Evolutionary conservation across 2,888 invertebrate genomes (phyloP), one percentile per base, ranked within the genome.

Genomic region (Protodeltote pygarga): DNA sequence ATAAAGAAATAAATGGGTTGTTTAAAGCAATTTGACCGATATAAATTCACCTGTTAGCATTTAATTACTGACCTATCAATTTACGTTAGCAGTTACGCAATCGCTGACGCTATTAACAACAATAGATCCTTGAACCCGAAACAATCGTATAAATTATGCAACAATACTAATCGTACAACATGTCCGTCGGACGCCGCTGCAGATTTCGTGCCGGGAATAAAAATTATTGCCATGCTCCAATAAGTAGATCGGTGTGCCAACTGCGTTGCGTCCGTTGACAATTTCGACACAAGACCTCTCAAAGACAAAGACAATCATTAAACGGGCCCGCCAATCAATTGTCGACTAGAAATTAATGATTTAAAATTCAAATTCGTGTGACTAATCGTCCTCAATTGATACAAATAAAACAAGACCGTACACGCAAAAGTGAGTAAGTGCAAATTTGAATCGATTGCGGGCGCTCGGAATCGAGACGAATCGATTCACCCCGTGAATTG

Each of bases 221-320:
- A 83, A 83, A 86, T 85, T 67, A 77, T 73, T 70, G 82, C 75
- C 74, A 84, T 83, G 90, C 88, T 90, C 90, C 89, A 90, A 87
- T 90, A 90, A 91, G 79, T 80, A 74, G 73, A 77, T 77, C 83
- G 82, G 77, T 88, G 80, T 79, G 83, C 83, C 83, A 89, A 90
- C 81, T 52, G 42, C 54, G 66, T 68, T 71, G 71, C 70, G 71
- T 58, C 66, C 64, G 78, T 69, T 81, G 84, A 83, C 85, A 82
- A 75, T 90, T 88, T 81, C 89, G 79, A 85, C 87, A 87, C 48
- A 14, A 61, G 70, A 69, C 74, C 77, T 74, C 78, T 66, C 73
- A 85, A 84, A 85, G 77, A 89, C 89, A 89, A 90, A 86, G 85
- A 81, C 83, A 78, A 78, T 79, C 71, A 81, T 73, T 76, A 73